phyloP scores from a whole-genome alignment of 2,113 vertebrate genomes.

The Agelaius phoeniceus region DNA sequence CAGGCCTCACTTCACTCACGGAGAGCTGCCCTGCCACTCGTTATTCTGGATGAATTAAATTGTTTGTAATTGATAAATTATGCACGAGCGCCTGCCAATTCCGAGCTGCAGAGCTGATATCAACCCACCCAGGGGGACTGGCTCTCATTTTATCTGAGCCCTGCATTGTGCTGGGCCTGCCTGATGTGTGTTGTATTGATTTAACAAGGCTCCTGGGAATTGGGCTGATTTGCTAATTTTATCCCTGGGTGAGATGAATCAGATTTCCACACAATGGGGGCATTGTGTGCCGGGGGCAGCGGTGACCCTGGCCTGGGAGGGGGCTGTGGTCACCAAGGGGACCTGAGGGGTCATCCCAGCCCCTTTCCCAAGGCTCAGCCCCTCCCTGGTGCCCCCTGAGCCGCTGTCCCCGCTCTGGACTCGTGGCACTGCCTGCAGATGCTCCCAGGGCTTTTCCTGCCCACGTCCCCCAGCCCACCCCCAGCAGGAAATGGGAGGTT shows the following conservation, averaged over 20 bases:
- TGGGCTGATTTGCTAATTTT: constrained; percentile 67
- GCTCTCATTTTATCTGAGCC: constrained; percentile 63
- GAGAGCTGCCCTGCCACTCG: not conserved
- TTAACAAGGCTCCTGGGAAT: constrained; percentile 74
- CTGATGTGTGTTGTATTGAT: constrained; percentile 65
- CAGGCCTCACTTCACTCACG: not conserved
- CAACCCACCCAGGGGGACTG: constrained; percentile 63
- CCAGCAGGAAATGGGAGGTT: not conserved
- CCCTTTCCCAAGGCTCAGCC: not conserved
- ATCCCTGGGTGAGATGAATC: constrained; percentile 65
- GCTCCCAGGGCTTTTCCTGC: not conserved
- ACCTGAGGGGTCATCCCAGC: not conserved
- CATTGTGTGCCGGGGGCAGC: not conserved
- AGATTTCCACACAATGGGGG: constrained; percentile 15
- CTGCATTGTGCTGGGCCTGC: constrained; percentile 62
- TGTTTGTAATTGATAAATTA: constrained; percentile 75
- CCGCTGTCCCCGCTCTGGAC: fast-evolving
- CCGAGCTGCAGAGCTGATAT: constrained; percentile 44
- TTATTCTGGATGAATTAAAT: constrained; percentile 18
- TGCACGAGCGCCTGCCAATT: constrained; percentile 67
- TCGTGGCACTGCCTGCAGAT: fast-evolving
- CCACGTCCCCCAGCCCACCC: fast-evolving
- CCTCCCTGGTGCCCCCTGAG: not conserved
- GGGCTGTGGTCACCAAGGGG: fast-evolving
- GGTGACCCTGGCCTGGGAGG: not conserved